These are phyloP conservation scores for Dipodomys stephensi DNA, from an alignment of 2,113 vertebrate species.

Conservation along the genomic window DNA sequence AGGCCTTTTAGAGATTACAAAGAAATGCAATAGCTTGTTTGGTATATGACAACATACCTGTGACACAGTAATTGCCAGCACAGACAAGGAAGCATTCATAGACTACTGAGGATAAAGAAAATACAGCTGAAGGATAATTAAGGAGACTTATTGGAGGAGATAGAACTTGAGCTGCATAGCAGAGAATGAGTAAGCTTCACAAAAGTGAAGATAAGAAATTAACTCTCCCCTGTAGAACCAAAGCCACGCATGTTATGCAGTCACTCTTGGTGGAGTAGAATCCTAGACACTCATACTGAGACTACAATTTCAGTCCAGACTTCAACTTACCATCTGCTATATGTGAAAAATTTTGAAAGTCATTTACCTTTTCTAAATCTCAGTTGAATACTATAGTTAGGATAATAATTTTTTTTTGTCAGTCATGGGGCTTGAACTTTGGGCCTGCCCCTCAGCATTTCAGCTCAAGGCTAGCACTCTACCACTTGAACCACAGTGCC, in stretches of 20 bases:
- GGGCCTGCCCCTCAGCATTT: no score
- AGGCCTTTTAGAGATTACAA: constrained; percentile 27
- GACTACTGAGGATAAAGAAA: constrained; percentile 14
- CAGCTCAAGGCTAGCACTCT: no score
- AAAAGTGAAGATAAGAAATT: constrained; percentile 23
- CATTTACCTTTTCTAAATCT: background rate
- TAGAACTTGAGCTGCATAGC: background rate
- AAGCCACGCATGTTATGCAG: background rate
- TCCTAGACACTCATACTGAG: background rate
- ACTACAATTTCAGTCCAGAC: background rate
- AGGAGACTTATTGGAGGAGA: background rate
- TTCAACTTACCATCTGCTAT: background rate
- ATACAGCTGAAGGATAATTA: background rate
- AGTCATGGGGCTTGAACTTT: no score
- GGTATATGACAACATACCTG: background rate
- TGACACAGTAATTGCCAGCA: constrained; percentile 50
- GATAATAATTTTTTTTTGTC: background rate
- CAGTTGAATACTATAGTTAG: background rate
- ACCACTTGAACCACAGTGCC: no score
- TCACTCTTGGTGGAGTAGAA: background rate
- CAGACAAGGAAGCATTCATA: background rate
- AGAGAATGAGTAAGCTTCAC: constrained; percentile 26
- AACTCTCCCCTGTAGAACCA: background rate
- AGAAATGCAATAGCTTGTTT: background rate
- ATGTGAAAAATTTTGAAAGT: background rate